Conservation (phyloP, 2,113 vertebrate species). For the Psittacus erithacus region DNA sequence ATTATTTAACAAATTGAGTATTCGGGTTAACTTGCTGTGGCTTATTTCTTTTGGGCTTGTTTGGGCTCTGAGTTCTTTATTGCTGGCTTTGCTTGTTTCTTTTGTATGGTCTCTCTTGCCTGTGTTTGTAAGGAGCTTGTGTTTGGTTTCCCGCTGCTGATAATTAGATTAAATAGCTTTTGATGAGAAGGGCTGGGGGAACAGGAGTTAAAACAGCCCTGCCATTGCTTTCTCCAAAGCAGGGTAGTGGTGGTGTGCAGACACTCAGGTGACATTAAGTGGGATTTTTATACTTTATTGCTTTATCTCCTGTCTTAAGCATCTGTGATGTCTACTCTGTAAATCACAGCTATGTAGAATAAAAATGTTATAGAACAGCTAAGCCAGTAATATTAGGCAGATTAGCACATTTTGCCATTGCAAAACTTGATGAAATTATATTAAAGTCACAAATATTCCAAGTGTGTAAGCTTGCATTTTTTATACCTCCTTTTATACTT, state of each 20-base stretch:
- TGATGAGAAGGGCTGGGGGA: background rate
- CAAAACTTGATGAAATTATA: background rate
- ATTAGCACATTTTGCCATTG: background rate
- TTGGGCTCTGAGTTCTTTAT: background rate
- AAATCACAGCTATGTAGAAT: background rate
- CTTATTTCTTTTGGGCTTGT: background rate
- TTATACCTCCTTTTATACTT: background rate
- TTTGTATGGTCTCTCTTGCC: background rate
- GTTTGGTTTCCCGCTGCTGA: background rate
- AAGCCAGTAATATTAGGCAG: background rate
- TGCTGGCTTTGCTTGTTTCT: background rate
- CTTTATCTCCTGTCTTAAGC: background rate
- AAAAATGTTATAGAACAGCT: background rate
- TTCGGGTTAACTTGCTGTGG: background rate
- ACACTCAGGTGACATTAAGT: background rate
- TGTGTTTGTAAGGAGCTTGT: background rate
- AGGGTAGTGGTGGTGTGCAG: background rate
- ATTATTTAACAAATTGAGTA: background rate
- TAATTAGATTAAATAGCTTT: background rate
- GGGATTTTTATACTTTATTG: background rate
- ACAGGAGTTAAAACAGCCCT: background rate
- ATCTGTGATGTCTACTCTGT: background rate
- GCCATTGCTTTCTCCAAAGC: background rate
- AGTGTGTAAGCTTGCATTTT: background rate
- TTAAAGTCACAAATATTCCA: background rate